These are phyloP conservation scores for Gryllus bimaculatus DNA, from an alignment of 1,140 invertebrate genomes.

Conservation along the genomic window DNA sequence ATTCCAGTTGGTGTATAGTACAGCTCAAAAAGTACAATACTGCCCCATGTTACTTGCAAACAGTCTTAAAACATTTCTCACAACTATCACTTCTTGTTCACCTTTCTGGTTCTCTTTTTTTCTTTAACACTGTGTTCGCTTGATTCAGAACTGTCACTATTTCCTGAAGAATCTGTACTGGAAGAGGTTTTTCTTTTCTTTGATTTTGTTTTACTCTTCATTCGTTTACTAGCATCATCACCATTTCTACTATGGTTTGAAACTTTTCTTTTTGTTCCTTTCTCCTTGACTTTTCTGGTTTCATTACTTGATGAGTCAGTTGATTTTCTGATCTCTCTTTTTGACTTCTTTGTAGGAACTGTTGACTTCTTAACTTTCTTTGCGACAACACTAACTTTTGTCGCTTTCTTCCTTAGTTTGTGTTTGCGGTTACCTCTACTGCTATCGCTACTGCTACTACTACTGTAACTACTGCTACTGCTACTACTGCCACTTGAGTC, in stretches of 20 bases:
- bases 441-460: neutral
- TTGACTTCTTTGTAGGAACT: neutral
- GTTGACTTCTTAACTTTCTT: neutral
- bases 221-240: neutral
- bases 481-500: too few species aligned
- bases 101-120: neutral
- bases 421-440: neutral
- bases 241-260: neutral
- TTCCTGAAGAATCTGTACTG: constrained; percentile 13
- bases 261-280: constrained; percentile 9
- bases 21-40: neutral
- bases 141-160: neutral
- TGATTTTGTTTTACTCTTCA: neutral
- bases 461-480: neutral
- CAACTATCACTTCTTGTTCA: neutral
- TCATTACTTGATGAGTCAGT: neutral
- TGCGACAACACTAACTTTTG: neutral
- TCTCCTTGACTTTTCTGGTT: neutral
- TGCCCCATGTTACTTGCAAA: too few species aligned
- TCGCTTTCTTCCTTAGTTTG: neutral
- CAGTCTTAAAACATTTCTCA: neutral
- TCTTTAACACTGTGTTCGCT: neutral
- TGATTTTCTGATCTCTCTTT: constrained; percentile 4
- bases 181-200: constrained; percentile 12
- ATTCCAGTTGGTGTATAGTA: neutral